Evolutionary conservation across 2,888 invertebrate species (phyloP).

Genomic region (Drosophila austrosaltans): DNA sequence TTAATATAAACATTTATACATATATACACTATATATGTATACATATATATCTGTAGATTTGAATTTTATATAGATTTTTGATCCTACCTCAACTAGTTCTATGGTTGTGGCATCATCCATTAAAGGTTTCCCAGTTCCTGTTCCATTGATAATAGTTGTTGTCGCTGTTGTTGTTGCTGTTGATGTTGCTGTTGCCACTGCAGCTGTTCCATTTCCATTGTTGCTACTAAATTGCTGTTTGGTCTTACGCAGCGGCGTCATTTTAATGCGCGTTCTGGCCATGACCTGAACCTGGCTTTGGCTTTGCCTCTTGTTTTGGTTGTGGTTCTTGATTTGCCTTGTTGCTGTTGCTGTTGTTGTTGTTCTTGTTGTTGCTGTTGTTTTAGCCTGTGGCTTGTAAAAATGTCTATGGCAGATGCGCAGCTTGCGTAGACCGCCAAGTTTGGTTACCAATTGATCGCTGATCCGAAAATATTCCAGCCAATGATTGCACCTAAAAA

Average conservation of each 20-base stretch:
- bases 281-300: conserved; percentile 64
- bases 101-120: conserved; percentile 60
- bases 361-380: background rate
- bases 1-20: too few species aligned
- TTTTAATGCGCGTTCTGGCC: conserved; percentile 81
- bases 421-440: conserved; percentile 71
- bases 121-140: conserved; percentile 46
- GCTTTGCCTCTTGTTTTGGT: background rate
- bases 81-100: conserved; percentile 57
- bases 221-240: conserved; percentile 47
- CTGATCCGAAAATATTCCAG: conserved; percentile 74
- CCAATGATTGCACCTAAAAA: conserved; percentile 76
- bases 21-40: too few species aligned
- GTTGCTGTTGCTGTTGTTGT: background rate
- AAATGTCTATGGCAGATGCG: conserved; percentile 78
- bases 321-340: background rate
- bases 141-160: conserved; percentile 12
- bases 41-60: too few species aligned
- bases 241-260: conserved; percentile 76
- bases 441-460: conserved; percentile 58
- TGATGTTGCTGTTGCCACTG: conserved; percentile 2
- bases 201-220: conserved; percentile 13
- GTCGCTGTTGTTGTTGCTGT: conserved; percentile 10
- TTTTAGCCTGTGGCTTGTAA: background rate
- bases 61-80: background rate